Percentiles rank a stretch among this genome's conserved stretches.
Conservation (phyloP, 2,113 vertebrate species). For the Centropristis striata region DNA sequence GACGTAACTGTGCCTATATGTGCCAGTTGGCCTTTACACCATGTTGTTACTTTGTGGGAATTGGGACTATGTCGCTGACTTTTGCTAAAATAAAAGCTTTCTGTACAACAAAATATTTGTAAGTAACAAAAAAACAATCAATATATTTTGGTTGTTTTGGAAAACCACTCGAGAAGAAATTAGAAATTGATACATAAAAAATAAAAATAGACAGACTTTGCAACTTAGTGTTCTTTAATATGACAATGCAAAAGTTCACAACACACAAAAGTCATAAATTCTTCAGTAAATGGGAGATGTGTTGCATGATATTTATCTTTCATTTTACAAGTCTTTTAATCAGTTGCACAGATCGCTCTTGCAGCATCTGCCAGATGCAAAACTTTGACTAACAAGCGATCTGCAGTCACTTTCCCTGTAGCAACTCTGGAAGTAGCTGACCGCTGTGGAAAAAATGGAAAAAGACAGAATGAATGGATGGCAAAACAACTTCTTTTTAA, state of each 20-base stretch:
- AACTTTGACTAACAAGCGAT: rapidly evolving
- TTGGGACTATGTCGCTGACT: too few species aligned
- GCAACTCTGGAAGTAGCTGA: slow-evolving; percentile 3
- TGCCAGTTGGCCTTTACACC: too few species aligned
- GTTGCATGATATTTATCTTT: background rate
- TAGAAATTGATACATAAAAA: too few species aligned
- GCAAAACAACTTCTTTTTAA: background rate
- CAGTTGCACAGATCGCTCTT: slow-evolving; percentile 16
- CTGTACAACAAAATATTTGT: too few species aligned
- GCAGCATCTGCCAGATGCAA: slow-evolving; percentile 23
- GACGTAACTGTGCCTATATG: too few species aligned
- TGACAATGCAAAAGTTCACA: background rate
- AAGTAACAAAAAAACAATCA: too few species aligned
- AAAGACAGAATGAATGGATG: background rate
- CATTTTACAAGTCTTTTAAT: too few species aligned
- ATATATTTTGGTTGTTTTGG: too few species aligned
- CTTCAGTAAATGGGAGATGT: background rate
- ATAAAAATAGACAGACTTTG: too few species aligned
- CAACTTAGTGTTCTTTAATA: slow-evolving; percentile 11
- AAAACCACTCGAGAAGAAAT: too few species aligned
- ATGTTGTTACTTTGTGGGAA: too few species aligned
- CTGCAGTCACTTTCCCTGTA: background rate
- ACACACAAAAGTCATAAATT: background rate
- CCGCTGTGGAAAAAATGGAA: background rate
- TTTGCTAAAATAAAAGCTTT: too few species aligned